Conservation (phyloP, 2,113 vertebrate genomes). For the Larimichthys polyactis region DNA sequence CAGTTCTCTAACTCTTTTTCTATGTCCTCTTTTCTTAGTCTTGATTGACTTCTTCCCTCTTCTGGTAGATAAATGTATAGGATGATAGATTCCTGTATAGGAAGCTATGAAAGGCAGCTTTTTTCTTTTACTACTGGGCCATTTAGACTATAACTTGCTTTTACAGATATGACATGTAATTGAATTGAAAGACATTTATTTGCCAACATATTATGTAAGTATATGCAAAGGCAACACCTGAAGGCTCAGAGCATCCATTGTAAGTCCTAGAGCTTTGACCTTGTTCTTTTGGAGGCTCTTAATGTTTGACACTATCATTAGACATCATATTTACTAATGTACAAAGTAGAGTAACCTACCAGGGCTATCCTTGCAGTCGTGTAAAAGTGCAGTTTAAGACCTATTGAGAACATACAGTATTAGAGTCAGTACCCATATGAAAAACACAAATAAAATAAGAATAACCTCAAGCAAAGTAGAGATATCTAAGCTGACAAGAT, state of each 20-base stretch:
- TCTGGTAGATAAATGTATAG: slow-evolving; percentile 30
- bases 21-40: not conserved
- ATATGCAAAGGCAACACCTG: not conserved
- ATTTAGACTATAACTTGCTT: not conserved
- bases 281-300: slow-evolving; percentile 25
- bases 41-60: slow-evolving; percentile 17
- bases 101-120: slow-evolving; percentile 32
- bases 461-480: not conserved
- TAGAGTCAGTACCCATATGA: not conserved
- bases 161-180: not conserved
- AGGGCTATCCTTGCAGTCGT: not conserved
- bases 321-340: slow-evolving; percentile 6
- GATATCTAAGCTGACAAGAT: too few species aligned
- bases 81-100: slow-evolving; percentile 19
- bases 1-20: not conserved
- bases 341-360: slow-evolving; percentile 22
- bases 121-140: slow-evolving; percentile 2
- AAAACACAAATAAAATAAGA: not conserved
- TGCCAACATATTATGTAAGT: not conserved
- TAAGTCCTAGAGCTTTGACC: slow-evolving; percentile 9
- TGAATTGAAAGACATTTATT: not conserved
- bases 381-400: not conserved
- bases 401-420: not conserved
- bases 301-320: slow-evolving; percentile 28
- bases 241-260: not conserved